Base-by-base conservation (phyloP, 64 coral and sea anemone genomes). In the Stichodactyla helianthus region DNA sequence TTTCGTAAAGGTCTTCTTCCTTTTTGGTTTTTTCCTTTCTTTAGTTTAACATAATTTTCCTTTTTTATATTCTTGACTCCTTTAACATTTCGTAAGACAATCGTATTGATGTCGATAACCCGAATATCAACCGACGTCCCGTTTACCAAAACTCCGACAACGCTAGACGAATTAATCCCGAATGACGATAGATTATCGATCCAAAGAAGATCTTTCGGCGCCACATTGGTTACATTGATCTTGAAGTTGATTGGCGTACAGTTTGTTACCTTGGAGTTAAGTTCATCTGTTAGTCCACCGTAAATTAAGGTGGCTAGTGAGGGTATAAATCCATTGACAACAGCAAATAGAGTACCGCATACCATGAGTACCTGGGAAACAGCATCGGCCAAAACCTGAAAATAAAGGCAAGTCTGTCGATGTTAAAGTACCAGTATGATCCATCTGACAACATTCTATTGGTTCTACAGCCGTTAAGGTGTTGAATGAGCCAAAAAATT, bases 231-330 rank as follows among this genome's bases (percentile, higher is more conserved):
- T 1, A 81, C 5, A 10, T 81, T 81, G 50, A 81, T 54, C 26
- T 81, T 51, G 78, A 53, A 81, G 52, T 51, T 81, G 78, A 81
- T 81, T 81, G 50, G 78, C 50, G 82, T 86, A 59, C 89, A 90
- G n/a, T 78, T 90, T 13, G 52, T 52, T 51, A 52, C 78, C 52
- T 51, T 52, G 35, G 35, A 20, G 50, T 81, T 81, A 9, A 81
- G 78, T 83, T 93, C 91, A 52, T 97, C 94, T 0, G 91, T 93
- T 4, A 97, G 82, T 5, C 89, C 88, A 6, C 94, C 91, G 76
- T 93, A 97, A 15, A 97, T 97, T 79, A 97, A 88, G 57, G 88
- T 90, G 8, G 82, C 88, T 18, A 97, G 86, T 2, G 94, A 86
- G 0, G 94, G 94, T 54, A 97, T 93, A 18, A 97, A 64, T 4